Conservation (phyloP, 2,113 vertebrate species). For the Syngnathus typhle region DNA sequence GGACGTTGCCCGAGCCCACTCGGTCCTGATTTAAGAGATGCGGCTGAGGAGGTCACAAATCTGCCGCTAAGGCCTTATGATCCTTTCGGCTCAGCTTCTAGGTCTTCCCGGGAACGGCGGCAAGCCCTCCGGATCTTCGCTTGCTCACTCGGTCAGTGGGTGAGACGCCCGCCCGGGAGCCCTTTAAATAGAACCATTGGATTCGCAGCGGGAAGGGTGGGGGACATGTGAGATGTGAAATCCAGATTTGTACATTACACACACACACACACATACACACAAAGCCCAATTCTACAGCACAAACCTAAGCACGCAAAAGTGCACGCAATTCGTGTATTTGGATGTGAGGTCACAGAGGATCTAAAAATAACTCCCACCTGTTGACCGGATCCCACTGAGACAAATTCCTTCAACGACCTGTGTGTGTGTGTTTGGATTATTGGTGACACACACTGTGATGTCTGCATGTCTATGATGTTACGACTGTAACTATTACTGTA, state of each 20-base stretch:
- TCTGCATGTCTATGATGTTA: not conserved
- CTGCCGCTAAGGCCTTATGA: not conserved
- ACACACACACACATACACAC: not conserved
- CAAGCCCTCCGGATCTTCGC: slow-evolving; percentile 6
- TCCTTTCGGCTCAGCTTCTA: not conserved
- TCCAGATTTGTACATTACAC: slow-evolving; percentile 14
- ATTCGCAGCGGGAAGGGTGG: slow-evolving; percentile 30
- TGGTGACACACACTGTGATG: not conserved
- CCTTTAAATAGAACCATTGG: slow-evolving; percentile 68
- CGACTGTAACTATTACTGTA: not conserved
- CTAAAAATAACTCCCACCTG: slow-evolving; percentile 61
- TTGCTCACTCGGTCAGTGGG: slow-evolving; percentile 36
- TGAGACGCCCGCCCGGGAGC: slow-evolving; percentile 23
- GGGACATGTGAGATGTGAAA: slow-evolving; percentile 36
- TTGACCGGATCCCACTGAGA: slow-evolving; percentile 42
- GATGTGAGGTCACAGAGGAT: slow-evolving; percentile 20
- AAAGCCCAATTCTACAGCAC: no score
- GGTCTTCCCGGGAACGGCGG: slow-evolving; percentile 11
- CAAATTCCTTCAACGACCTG: slow-evolving; percentile 46
- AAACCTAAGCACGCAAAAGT: not conserved
- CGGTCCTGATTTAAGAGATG: not conserved
- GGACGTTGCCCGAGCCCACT: not conserved
- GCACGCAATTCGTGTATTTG: not conserved
- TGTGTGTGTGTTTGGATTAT: not conserved
- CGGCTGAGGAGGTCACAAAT: not conserved